Conservation (phyloP, 2,888 invertebrate species). For the Pammene fasciana region DNA sequence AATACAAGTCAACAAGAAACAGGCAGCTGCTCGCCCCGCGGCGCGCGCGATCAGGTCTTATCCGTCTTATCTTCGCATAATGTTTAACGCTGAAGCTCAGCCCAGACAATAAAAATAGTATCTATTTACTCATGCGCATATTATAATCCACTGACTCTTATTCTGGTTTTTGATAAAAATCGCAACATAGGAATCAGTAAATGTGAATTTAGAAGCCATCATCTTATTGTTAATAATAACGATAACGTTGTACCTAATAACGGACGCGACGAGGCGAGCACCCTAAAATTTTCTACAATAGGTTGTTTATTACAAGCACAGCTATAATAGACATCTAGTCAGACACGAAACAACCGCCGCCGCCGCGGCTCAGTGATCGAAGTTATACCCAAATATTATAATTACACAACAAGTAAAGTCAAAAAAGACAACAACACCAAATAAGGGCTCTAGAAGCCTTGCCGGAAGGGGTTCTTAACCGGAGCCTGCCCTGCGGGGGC, state of each 20-base stretch:
- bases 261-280: constrained; percentile 43
- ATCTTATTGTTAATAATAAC: background rate
- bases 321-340: constrained; percentile 70
- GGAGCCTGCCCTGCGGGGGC: constrained; percentile 57
- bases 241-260: background rate
- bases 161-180: too few species aligned
- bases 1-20: constrained; percentile 65
- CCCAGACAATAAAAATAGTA: too few species aligned
- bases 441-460: constrained; percentile 86
- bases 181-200: too few species aligned
- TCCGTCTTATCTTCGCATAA: background rate
- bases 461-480: constrained; percentile 91
- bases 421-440: constrained; percentile 79
- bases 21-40: constrained; percentile 43
- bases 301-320: constrained; percentile 65
- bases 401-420: constrained; percentile 81
- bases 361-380: constrained; percentile 80
- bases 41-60: background rate
- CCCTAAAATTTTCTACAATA: constrained; percentile 53
- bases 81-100: background rate
- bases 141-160: too few species aligned
- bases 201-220: too few species aligned
- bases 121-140: too few species aligned
- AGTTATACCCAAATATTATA: constrained; percentile 75
- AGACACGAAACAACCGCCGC: constrained; percentile 64